Base-by-base conservation (phyloP, 2,888 invertebrate species). In the Pyrochroa serraticornis region DNA sequence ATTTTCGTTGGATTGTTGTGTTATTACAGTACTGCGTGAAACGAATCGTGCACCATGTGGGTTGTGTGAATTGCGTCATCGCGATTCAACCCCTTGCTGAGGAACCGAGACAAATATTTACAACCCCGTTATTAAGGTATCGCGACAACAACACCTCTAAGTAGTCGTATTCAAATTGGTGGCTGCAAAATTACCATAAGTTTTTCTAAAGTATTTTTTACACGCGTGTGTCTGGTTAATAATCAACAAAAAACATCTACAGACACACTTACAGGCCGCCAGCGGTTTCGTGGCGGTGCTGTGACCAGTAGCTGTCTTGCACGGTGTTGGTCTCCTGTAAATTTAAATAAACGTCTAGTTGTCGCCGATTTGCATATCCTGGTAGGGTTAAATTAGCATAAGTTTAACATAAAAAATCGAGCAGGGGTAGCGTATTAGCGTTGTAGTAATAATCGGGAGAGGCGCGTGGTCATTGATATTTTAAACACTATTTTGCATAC, bases 351-450 rank as follows among this genome's bases (percentile, higher is more conserved):
- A 54, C 31, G 22, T 46, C 54, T 54, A 54, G 57, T 56, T 52
- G 31, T 38, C 22, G 50, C 45, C 41, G 47, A 68, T 68, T 68
- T 68, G 67, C 68, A 68, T 68, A 67, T 48, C 48, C 60, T 42
- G 63, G 63, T 54, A 58, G 63, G 66, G 63, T 58, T 50, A 59
- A 59, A 69, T 69, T 69, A 63, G 66, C 69, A 69, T 69, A 69
- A 55, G 57, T 63, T 66, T 65, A 62, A 58, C 60, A 64, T 62
- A 61, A 52, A 51, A 63, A 56, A 52, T 42, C 38, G 38, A 42
- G 43, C 39, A 56, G 33, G 62, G 52, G 59, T 61, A 50, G 47
- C 34, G 43, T 41, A 35, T 12, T 46, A 38, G 33, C 33, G 57
- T 59, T 57, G 59, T 54, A 60, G 58, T 53, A 58, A 58, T 58